These are phyloP conservation scores for Bombus difficillimus DNA, from an alignment of 1,140 invertebrate species.

Conservation along the genomic window DNA sequence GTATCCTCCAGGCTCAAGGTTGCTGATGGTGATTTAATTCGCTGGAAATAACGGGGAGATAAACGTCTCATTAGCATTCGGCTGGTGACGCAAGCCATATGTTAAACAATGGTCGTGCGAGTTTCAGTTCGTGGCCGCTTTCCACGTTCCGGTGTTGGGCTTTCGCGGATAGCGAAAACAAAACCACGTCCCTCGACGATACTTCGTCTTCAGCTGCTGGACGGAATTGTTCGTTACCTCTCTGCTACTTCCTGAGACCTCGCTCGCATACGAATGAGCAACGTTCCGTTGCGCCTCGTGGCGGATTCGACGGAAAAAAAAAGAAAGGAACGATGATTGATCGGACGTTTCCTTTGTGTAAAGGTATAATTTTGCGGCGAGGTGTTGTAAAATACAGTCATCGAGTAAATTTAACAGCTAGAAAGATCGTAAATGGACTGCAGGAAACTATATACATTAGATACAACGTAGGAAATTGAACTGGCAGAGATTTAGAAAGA, in stretches of 20 bases:
- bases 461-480: not conserved
- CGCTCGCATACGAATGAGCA: slow-evolving; percentile 28
- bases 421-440: not conserved
- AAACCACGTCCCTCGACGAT: not conserved
- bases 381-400: not conserved
- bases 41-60: slow-evolving; percentile 40
- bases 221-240: slow-evolving; percentile 16
- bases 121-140: slow-evolving; percentile 30
- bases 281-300: not conserved
- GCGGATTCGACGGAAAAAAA: not conserved
- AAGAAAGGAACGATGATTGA: not conserved
- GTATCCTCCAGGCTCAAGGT: slow-evolving; percentile 58
- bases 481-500: not conserved
- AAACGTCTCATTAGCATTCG: slow-evolving; percentile 43
- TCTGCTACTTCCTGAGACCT: slow-evolving; percentile 10
- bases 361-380: not conserved
- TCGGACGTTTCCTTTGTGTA: slow-evolving; percentile 16
- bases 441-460: not conserved
- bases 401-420: not conserved
- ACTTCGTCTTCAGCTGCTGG: too few species aligned
- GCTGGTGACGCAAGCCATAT: slow-evolving; percentile 45
- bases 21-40: slow-evolving; percentile 49
- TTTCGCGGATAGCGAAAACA: not conserved
- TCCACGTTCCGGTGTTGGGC: not conserved
- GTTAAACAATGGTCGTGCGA: slow-evolving; percentile 31